phyloP scores from a whole-genome alignment of 2,797 vertebrate genomes.

The Jordanella pulchra region DNA sequence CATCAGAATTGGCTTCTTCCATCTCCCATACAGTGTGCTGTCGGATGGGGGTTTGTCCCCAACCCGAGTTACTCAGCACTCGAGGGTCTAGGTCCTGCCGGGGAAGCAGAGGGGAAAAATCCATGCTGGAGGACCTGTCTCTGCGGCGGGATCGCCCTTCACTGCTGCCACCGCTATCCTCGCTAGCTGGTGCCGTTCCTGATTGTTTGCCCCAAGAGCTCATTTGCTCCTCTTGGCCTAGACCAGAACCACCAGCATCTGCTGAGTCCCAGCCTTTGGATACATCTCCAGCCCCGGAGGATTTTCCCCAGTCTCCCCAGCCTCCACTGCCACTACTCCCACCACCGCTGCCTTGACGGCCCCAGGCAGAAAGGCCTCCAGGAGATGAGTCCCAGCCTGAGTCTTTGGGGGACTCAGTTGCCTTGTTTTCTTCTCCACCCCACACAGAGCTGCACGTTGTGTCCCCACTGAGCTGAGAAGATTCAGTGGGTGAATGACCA shows the following conservation, averaged over 20 bases:
- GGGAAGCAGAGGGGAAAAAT: conserved; percentile 86
- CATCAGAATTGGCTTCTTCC: conserved; percentile 78
- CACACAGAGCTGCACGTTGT: conserved; percentile 86
- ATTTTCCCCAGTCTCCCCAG: conserved; percentile 84
- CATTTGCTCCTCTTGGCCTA: conserved; percentile 87
- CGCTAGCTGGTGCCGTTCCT: conserved; percentile 85
- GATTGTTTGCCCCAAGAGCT: conserved; percentile 84
- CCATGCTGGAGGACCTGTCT: conserved; percentile 84
- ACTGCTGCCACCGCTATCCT: conserved; percentile 86
- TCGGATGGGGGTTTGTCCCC: conserved; percentile 97
- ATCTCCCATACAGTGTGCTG: conserved; percentile 98
- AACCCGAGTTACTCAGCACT: conserved; percentile 96
- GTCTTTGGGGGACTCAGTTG: conserved; percentile 82
- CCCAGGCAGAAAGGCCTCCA: conserved; percentile 74
- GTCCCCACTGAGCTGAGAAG: conserved; percentile 90
- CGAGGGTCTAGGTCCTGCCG: conserved; percentile 92
- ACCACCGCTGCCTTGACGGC: conserved; percentile 82
- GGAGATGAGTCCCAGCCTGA: conserved; percentile 83
- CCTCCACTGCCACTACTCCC: conserved; percentile 83
- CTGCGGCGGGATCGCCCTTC: conserved; percentile 79
- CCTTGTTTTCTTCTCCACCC: conserved; percentile 88
- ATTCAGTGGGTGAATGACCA: conserved; percentile 88
- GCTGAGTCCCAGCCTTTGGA: conserved; percentile 74
- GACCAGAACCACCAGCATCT: conserved; percentile 79
- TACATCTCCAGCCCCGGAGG: conserved; percentile 65